These are phyloP conservation scores for Crypturellus tataupa DNA, from an alignment of 2,797 vertebrate genomes.

Conservation along the genomic window DNA sequence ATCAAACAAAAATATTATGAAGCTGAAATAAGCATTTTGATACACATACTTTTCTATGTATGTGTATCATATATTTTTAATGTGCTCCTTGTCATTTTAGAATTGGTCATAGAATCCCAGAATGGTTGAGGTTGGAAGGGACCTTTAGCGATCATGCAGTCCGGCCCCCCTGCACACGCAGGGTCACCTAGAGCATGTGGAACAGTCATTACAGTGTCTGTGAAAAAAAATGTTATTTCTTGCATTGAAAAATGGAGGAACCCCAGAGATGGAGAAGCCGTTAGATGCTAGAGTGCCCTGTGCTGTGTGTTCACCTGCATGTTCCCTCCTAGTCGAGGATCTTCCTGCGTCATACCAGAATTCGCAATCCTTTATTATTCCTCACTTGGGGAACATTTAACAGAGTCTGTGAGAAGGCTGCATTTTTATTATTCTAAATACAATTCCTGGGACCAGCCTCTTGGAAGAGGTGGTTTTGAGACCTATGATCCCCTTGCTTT, in stretches of 20 bases:
- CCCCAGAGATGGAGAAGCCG: fast-evolving
- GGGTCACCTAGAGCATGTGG: too few relatives aligned
- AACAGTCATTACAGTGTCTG: fast-evolving
- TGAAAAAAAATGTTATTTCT: fast-evolving
- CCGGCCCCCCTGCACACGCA: too few relatives aligned
- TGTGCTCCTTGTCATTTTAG: fast-evolving
- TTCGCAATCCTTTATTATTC: not conserved
- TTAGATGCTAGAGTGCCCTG: fast-evolving
- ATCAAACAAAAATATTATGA: fast-evolving
- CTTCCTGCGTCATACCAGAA: not conserved
- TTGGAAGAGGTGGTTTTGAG: not conserved
- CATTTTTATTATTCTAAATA: constrained; percentile 51
- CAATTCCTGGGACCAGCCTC: not conserved
- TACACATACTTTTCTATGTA: fast-evolving
- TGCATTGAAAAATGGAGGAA: not conserved
- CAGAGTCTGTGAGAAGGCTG: not conserved
- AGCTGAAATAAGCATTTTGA: not conserved
- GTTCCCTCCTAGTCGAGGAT: fast-evolving
- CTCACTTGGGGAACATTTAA: constrained; percentile 32
- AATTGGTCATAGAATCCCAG: not conserved
- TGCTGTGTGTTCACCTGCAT: fast-evolving
- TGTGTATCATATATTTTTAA: fast-evolving
- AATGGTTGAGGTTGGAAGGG: too few relatives aligned
- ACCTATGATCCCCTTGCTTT: not conserved
- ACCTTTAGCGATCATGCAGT: too few relatives aligned